Evolutionary conservation across 2,888 invertebrate genomes (phyloP).

Genomic region (Belgica antarctica): DNA sequence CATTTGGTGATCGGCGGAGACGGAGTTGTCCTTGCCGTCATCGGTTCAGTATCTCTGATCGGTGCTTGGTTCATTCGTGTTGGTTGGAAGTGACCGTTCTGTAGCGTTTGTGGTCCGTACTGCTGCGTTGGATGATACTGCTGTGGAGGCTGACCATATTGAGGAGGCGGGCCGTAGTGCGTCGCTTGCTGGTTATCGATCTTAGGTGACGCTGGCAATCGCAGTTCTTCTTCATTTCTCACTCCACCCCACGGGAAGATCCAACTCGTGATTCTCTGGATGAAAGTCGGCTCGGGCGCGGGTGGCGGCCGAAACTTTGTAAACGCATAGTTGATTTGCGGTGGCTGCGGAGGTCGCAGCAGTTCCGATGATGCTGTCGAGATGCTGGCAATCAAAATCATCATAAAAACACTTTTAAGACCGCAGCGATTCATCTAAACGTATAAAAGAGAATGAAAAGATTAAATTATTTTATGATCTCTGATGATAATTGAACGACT

Average conservation of each 20-base stretch:
- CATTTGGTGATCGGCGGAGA: constrained; percentile 61
- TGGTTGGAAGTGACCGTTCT: not conserved
- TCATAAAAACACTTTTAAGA: constrained; percentile 7
- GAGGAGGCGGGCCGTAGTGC: not conserved
- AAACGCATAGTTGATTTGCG: constrained; percentile 24
- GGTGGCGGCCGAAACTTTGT: constrained; percentile 45
- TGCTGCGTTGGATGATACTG: not conserved
- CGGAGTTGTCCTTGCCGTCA: constrained; percentile 45
- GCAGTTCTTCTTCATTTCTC: constrained; percentile 22
- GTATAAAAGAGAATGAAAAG: constrained; percentile 12
- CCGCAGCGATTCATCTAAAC: not conserved
- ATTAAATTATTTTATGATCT: not conserved
- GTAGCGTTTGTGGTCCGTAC: not conserved
- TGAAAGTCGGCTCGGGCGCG: constrained; percentile 49
- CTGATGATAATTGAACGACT: constrained; percentile 21
- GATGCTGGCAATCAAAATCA: constrained; percentile 1
- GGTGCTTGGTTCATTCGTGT: not conserved
- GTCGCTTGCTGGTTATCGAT: constrained; percentile 3
- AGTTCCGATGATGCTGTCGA: not conserved
- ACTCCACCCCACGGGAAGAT: constrained; percentile 48
- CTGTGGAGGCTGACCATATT: constrained; percentile 22
- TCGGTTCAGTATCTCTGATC: constrained; percentile 44
- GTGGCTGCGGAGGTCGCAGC: constrained; percentile 23
- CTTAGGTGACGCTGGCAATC: constrained; percentile 8
- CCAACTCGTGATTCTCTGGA: constrained; percentile 54